Percentiles rank a stretch among this genome's conserved stretches.
Conservation (phyloP, 2,888 invertebrate species). For the Lithophane leautieri region DNA sequence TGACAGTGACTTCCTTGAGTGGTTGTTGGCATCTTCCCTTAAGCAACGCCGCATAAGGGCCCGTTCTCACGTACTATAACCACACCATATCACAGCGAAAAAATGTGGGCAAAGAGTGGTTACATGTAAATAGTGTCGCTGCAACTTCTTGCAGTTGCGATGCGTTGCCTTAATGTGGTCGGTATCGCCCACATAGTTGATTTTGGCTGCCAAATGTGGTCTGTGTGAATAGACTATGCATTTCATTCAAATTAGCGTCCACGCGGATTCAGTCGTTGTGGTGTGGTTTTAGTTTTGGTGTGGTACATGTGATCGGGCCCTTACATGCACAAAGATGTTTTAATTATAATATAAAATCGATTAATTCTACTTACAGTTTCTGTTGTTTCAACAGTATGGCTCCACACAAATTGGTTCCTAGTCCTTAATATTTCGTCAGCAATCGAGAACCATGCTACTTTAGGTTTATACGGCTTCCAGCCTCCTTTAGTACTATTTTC, state of each 20-base stretch:
- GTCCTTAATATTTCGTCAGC: slow-evolving; percentile 25
- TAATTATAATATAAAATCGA: background rate
- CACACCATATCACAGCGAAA: background rate
- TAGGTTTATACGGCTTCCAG: slow-evolving; percentile 28
- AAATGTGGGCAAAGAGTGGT: background rate
- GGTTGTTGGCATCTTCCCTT: background rate
- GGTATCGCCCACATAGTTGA: no score
- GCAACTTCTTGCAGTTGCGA: no score
- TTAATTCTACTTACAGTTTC: slow-evolving; percentile 27
- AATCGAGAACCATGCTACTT: slow-evolving; percentile 34
- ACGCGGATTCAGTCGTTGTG: background rate
- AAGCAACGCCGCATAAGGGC: background rate
- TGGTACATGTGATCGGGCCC: background rate
- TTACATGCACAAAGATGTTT: background rate
- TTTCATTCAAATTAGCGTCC: background rate
- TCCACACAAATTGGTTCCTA: background rate
- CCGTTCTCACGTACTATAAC: background rate
- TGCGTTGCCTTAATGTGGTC: no score
- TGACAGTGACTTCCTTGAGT: background rate
- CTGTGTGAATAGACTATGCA: background rate
- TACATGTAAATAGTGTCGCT: no score
- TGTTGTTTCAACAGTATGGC: background rate
- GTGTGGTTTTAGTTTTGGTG: no score
- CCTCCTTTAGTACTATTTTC: slow-evolving; percentile 26
- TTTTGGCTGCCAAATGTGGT: no score